A percentile compares a stretch with the other conserved stretches of the same genome.
phyloP scores from a whole-genome alignment of 1,140 invertebrate species.

The Adoxophyes honmai region DNA sequence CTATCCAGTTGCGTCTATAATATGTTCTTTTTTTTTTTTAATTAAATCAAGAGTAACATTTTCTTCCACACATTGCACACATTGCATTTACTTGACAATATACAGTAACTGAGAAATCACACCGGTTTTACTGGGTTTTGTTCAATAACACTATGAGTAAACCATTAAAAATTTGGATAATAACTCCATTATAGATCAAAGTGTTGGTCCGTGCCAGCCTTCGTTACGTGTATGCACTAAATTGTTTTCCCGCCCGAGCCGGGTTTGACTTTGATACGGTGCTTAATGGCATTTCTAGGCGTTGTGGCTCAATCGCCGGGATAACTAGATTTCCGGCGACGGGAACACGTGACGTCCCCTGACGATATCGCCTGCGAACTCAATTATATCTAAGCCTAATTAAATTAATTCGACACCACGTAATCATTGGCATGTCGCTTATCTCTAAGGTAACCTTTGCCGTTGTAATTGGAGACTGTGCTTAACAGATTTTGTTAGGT shows the following conservation, averaged over 20 bases:
- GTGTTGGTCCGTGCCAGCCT: constrained; percentile 10
- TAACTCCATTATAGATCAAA: not conserved
- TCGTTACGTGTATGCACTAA: constrained; percentile 20
- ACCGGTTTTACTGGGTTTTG: too few relatives aligned
- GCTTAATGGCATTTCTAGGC: constrained; percentile 45
- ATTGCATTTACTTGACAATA: too few relatives aligned
- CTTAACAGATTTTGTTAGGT: not conserved
- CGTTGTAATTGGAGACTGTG: not conserved
- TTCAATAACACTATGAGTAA: too few relatives aligned
- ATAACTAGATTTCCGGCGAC: constrained; percentile 41
- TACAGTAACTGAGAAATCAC: too few relatives aligned
- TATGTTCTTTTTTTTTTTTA: too few relatives aligned
- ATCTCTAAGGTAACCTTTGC: not conserved
- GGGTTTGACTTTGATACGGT: constrained; percentile 41
- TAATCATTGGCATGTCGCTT: not conserved
- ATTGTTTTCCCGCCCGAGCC: constrained; percentile 28
- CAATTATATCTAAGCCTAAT: constrained; percentile 38
- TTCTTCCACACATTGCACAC: too few relatives aligned
- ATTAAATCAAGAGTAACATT: too few relatives aligned
- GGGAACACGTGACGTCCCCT: constrained; percentile 36
- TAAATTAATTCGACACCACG: constrained; percentile 30
- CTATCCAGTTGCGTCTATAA: too few relatives aligned
- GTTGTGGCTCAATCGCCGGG: constrained; percentile 47
- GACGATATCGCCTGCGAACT: constrained; percentile 38
- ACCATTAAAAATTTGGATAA: too few relatives aligned